Evolutionary conservation across 2,888 invertebrate genomes (phyloP).

Genomic region (Epirrita christyi): DNA sequence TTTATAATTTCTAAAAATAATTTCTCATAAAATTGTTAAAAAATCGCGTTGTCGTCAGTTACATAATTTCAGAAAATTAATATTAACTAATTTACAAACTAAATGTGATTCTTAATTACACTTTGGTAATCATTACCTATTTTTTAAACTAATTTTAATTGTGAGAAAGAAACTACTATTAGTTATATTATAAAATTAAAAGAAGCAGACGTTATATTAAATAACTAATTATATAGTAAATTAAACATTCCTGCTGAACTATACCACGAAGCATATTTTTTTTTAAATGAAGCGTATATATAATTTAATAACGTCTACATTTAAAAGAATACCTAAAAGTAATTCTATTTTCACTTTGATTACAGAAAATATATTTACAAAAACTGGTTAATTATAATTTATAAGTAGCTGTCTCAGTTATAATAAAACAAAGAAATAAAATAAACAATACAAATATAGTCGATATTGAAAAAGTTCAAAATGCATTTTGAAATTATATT

Average conservation of each 20-base stretch:
- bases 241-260: slow-evolving; percentile 16
- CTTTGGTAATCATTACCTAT: slow-evolving; percentile 83
- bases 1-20: neutral
- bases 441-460: slow-evolving; percentile 8
- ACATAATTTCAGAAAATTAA: slow-evolving; percentile 1
- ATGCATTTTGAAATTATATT: slow-evolving; percentile 12
- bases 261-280: slow-evolving; percentile 19
- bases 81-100: slow-evolving; percentile 49
- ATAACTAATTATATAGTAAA: slow-evolving; percentile 15
- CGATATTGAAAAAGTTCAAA: slow-evolving; percentile 32
- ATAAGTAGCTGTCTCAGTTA: slow-evolving; percentile 24
- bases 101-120: slow-evolving; percentile 78
- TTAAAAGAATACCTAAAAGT: slow-evolving; percentile 32
- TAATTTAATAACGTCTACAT: slow-evolving; percentile 33
- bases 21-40: neutral
- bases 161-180: slow-evolving; percentile 53
- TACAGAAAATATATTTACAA: slow-evolving; percentile 44
- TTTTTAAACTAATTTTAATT: slow-evolving; percentile 62
- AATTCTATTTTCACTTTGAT: slow-evolving; percentile 45
- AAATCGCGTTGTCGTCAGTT: neutral
- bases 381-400: slow-evolving; percentile 36
- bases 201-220: slow-evolving; percentile 31
- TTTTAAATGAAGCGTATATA: slow-evolving; percentile 17
- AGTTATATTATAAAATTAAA: slow-evolving; percentile 23
- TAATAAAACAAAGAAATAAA: slow-evolving; percentile 7